phyloP scores from a whole-genome alignment of 2,888 invertebrate species.

The Gari tellinella region DNA sequence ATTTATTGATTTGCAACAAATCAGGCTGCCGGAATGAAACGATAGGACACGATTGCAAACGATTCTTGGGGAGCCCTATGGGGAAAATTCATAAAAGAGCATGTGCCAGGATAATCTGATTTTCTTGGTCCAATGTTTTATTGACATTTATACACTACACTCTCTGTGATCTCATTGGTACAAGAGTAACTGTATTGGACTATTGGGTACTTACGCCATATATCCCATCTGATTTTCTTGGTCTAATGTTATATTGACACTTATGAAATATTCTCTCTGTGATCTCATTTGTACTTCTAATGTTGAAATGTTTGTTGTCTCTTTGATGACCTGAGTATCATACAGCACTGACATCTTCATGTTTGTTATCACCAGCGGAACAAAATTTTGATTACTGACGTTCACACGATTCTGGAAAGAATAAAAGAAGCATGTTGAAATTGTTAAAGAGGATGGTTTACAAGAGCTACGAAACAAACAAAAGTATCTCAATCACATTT shows the following conservation, averaged over 20 bases:
- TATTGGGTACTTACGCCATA: constrained; percentile 79
- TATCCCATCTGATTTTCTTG: constrained; percentile 69
- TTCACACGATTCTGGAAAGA: constrained; percentile 82
- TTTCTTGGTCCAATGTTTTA: constrained; percentile 67
- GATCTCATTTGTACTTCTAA: constrained; percentile 70
- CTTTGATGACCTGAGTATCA: constrained; percentile 70
- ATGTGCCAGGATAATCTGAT: too few species aligned
- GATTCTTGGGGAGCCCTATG: too few species aligned
- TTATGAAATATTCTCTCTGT: constrained; percentile 50
- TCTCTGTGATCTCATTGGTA: constrained; percentile 64
- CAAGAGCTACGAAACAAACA: too few species aligned
- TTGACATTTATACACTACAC: constrained; percentile 63
- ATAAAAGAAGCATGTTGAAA: too few species aligned
- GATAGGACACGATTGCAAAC: too few species aligned
- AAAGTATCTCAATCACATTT: too few species aligned
- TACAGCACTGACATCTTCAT: constrained; percentile 73
- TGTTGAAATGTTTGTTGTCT: constrained; percentile 52
- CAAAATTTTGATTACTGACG: constrained; percentile 83
- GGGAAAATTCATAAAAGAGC: too few species aligned
- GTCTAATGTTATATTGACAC: constrained; percentile 66
- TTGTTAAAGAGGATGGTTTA: too few species aligned
- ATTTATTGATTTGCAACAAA: too few species aligned
- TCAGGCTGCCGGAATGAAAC: too few species aligned
- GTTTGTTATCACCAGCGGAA: constrained; percentile 77
- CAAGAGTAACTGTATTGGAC: too few species aligned